Evolutionary conservation across 2,113 vertebrate species (phyloP).

Genomic region (Dasyprocta punctata): DNA sequence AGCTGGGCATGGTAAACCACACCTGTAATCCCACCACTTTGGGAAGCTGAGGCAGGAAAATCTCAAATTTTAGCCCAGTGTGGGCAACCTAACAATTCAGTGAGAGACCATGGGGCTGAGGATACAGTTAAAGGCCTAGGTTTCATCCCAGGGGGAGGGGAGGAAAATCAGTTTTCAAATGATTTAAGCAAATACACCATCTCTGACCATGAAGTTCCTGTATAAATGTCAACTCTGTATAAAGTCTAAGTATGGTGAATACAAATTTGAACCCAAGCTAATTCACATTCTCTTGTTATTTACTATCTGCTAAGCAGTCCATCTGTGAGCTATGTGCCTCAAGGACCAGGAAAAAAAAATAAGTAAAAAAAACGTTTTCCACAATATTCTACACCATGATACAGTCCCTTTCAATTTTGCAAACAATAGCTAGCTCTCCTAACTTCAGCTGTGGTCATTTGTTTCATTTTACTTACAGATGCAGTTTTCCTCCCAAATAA

Average conservation of each 20-base stretch:
- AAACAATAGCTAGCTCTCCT: slow-evolving; percentile 1
- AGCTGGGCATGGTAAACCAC: neutral
- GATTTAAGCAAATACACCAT: neutral
- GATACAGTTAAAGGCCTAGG: neutral
- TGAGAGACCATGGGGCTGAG: neutral
- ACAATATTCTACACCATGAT: neutral
- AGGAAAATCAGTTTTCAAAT: neutral
- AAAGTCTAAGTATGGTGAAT: neutral
- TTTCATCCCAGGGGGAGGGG: neutral
- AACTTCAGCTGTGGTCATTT: neutral
- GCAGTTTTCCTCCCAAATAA: neutral
- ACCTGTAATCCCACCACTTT: neutral
- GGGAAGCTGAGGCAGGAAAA: neutral
- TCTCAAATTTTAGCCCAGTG: neutral
- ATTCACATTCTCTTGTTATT: neutral
- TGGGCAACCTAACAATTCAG: neutral
- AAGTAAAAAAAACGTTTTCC: neutral
- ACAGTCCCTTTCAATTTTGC: neutral
- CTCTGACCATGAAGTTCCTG: slow-evolving; percentile 1
- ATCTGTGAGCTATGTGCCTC: neutral
- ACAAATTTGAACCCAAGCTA: neutral
- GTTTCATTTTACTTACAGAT: neutral
- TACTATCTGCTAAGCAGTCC: neutral
- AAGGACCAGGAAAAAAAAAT: neutral
- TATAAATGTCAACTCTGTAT: neutral